These are phyloP conservation scores for Glaucomys volans DNA, from an alignment of 2,113 vertebrate species.

Conservation along the genomic window DNA sequence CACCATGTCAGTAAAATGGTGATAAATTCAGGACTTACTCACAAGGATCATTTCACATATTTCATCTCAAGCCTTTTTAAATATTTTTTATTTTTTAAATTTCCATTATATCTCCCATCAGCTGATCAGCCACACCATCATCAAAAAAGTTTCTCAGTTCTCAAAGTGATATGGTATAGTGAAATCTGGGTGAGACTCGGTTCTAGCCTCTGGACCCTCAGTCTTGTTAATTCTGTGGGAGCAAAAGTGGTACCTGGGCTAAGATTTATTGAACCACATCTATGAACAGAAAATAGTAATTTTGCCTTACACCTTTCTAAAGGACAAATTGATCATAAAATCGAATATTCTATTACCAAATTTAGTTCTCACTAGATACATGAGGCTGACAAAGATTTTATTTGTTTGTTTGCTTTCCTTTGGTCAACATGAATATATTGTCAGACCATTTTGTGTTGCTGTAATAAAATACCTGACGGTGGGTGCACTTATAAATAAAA, in stretches of 20 bases:
- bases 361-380: neutral
- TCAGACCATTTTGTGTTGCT: neutral
- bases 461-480: neutral
- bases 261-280: neutral
- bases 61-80: constrained; percentile 60
- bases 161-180: neutral
- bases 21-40: constrained; percentile 82
- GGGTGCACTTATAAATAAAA: neutral
- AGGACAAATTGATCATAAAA: neutral
- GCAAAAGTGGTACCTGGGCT: neutral
- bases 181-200: neutral
- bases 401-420: neutral
- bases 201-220: neutral
- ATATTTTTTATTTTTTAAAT: constrained; percentile 64
- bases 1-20: constrained; percentile 81
- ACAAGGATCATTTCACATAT: constrained; percentile 81
- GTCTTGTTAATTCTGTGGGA: neutral
- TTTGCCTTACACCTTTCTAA: neutral
- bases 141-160: neutral
- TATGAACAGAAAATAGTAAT: neutral
- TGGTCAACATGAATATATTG: neutral
- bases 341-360: neutral
- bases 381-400: neutral
- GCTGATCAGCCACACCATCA: neutral
- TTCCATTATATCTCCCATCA: constrained; percentile 59